A percentile compares a stretch with the other conserved stretches of the same genome.
Evolutionary conservation across 2,797 vertebrate species (phyloP).

Genomic region (Helostoma temminkii): DNA sequence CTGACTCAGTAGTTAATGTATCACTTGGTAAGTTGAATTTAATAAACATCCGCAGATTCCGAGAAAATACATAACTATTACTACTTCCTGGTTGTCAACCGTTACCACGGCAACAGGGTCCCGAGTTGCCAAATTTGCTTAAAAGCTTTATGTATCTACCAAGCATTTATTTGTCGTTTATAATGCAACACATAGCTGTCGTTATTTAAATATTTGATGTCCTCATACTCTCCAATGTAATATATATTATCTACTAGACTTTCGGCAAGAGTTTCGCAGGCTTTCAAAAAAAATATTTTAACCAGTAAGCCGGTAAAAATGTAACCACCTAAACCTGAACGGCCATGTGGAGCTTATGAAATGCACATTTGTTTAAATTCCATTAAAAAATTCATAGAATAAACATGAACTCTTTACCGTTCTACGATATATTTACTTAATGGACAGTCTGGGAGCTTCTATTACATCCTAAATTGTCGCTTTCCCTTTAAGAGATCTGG

Average conservation of each 20-base stretch:
- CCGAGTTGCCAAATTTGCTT: constrained; percentile 24
- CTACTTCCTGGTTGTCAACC: not conserved
- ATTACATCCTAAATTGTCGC: not conserved
- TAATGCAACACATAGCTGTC: not conserved
- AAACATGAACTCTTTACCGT: not conserved
- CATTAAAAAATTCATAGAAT: not conserved
- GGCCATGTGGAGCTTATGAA: too few relatives aligned
- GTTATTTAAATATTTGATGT: not conserved
- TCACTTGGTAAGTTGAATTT: too few relatives aligned
- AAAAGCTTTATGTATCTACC: too few relatives aligned
- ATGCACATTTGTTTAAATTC: too few relatives aligned
- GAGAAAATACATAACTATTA: not conserved
- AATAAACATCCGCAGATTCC: not conserved
- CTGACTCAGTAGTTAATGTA: too few relatives aligned
- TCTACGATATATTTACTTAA: not conserved
- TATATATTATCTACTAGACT: not conserved
- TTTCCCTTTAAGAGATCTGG: constrained; percentile 28
- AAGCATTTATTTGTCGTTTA: not conserved
- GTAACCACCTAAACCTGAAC: not conserved
- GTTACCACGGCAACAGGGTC: constrained; percentile 6
- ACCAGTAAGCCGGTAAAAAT: not conserved
- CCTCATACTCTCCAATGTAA: not conserved
- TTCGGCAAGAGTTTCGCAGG: not conserved
- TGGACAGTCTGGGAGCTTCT: not conserved
- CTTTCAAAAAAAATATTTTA: not conserved